Evolutionary conservation across 2,888 invertebrate species (phyloP), one percentile per base, ranked within the genome.

Genomic region (Tipula lateralis): DNA sequence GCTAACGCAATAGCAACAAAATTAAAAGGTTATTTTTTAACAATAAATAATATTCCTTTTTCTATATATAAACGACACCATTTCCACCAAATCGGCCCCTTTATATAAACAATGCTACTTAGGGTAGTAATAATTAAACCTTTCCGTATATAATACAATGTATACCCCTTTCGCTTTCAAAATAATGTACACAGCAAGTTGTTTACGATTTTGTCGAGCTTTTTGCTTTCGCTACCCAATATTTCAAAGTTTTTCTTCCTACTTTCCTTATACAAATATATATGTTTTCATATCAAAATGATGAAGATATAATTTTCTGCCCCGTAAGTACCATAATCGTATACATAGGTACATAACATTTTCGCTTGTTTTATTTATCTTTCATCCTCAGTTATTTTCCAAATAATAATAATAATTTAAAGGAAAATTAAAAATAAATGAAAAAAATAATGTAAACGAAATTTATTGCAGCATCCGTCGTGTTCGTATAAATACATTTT

Each of bases 1-100:
- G 66, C 66, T 19, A 66, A 66, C 66, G 24, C 66, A 16, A 66
- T 9, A 66, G 66, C 66, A 66, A 66, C 66, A 66, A 66, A 66
- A 66, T 66, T 66, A 66, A 66, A 66, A 66, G 66, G 66, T 66
- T 66, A 66, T 66, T 66, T 66, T 66, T 24, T 66, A 66, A 66
- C 66, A 66, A 66, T 66, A 66, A 66, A 66, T n/a, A n/a, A n/a
- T n/a, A 24, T 66, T 66, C 66, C 66, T 9, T 66, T 66, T 66
- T 66, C 66, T 66, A 66, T 24, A 66, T 66, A 66, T 66, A 66
- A 66, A 66, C 66, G 66, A 66, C 24, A 66, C 24, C 66, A 66
- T 24, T 66, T 66, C 24, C 66, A 66, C 9, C 66, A 9, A 9
- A 9, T 16, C 44, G 6, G 0, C 24, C 66, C 9, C 12, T 0